Base-by-base conservation (phyloP, 2,888 invertebrate species). In the Salticus scenicus region DNA sequence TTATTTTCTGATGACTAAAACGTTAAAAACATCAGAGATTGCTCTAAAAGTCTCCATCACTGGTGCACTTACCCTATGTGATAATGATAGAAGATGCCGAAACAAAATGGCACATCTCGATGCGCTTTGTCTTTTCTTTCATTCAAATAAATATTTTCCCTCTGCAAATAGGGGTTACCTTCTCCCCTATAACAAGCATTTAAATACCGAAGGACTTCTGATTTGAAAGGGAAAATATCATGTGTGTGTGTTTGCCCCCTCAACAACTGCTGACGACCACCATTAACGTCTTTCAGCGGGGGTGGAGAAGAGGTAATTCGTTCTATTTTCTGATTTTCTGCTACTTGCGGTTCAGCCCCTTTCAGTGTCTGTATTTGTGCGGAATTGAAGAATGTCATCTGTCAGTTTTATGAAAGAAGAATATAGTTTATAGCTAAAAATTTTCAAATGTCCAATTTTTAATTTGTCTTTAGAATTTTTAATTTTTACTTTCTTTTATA, bases 171-270 rank as follows among this genome's bases (percentile, higher is more conserved):
- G 57, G 24, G 57, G 57, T 57, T 57, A 57, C 33, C 67, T n/a
- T 64, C 66, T n/a, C 76, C 72, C 83, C 64, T n/a, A 67, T 83
- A 83, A 83, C 83, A 83, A 83, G 83, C 41, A 83, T 83, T 83
- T 83, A 83, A 83, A 77, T 83, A 83, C 83, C 33, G 51, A 7
- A 67, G 67, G 67, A 76, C 76, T 64, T 31, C 82, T 76, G 83
- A 83, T 83, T 83, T 83, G 83, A 83, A 83, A 83, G 83, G 77
- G 83, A 83, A 83, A 83, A 83, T 57, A 67, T 83, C 83, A 66
- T 77, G 74, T 47, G 17, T 27, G 51, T 71, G 57, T 57, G 20
- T 57, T 20, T 24, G 42, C 24, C 57, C 57, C 57, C 57, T 57
- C 71, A 30, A 41, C 82, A 75, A 75, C 75, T 75, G 64, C 69